Base-by-base conservation (phyloP, 2,888 invertebrate species). In the Trachelus troglodyta region DNA sequence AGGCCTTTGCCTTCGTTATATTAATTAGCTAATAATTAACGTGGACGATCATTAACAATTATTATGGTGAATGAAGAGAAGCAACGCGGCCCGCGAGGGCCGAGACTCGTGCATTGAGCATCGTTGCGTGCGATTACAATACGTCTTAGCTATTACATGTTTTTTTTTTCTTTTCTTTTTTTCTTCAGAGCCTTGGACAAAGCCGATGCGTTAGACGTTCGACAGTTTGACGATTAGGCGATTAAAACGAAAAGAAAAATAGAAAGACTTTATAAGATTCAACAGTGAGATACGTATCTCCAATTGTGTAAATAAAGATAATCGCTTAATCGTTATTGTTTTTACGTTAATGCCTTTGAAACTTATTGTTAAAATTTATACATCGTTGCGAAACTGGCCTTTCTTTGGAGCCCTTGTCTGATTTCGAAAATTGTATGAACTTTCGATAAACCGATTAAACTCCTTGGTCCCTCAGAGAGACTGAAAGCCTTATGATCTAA, bases 1-100 rank as follows among this genome's bases (percentile, higher is more conserved):
- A 88, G 89, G 88, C 89, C 90, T 89, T 88, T 86, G 86, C 87
- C 86, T 84, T 79, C 75, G 73, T 74, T 77, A 79, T 81, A 75
- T 23, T 56, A 23, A 23, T 23, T 23, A 15, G 40, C 9, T 23
- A 56, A 56, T 56, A 56, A 56, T 23, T 23, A 23, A 23, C 23
- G 2, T 23, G 40, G 40, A 56, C 40, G 40, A 40, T 15, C 15
- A 40, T 23, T 23, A 56, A 56, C 40, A 23, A 23, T 56, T 56
- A 23, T 23, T 23, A 56, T 2, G 40, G 23, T 23, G 23, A 56
- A 56, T 56, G 23, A 9, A 56, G 40, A 56, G 40, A 56, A 56
- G 40, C 40, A 56, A 56, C 23, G 40, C 6, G 40, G 40, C 40
- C 40, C 40, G 15, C 37, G 2, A 56, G 40, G 40, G 23, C 40